These are phyloP conservation scores for Metopolophium dirhodum DNA, from an alignment of 1,140 invertebrate species.

Conservation along the genomic window DNA sequence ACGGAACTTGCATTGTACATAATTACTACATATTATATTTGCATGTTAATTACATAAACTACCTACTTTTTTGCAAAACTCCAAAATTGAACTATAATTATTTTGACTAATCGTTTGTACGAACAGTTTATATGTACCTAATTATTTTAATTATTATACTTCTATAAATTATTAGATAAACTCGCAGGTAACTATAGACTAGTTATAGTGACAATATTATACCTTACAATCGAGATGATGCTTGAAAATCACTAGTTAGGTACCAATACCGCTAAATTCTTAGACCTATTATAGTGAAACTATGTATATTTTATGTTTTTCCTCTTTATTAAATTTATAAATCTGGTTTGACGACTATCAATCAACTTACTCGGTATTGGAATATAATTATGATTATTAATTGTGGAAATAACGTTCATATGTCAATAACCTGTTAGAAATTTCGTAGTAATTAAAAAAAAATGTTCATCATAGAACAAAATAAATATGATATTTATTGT, in stretches of 20 bases:
- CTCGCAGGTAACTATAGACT: neutral
- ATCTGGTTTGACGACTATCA: neutral
- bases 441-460: neutral
- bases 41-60: neutral
- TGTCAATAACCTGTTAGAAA: constrained; percentile 31
- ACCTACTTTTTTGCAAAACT: neutral
- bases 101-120: neutral
- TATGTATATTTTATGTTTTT: neutral
- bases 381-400: neutral
- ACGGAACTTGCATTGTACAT: neutral
- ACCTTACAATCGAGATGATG: neutral
- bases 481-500: neutral
- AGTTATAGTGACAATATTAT: neutral
- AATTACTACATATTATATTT: too few species aligned
- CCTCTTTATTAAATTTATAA: neutral
- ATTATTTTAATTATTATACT: neutral
- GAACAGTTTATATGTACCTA: neutral
- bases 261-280: neutral
- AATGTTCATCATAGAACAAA: neutral
- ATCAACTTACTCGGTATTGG: neutral
- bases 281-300: neutral
- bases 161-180: neutral
- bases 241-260: neutral
- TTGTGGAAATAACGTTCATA: neutral
- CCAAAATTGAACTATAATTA: neutral